Conservation (phyloP, 1,140 invertebrate species). For the Tenebrio molitor region DNA sequence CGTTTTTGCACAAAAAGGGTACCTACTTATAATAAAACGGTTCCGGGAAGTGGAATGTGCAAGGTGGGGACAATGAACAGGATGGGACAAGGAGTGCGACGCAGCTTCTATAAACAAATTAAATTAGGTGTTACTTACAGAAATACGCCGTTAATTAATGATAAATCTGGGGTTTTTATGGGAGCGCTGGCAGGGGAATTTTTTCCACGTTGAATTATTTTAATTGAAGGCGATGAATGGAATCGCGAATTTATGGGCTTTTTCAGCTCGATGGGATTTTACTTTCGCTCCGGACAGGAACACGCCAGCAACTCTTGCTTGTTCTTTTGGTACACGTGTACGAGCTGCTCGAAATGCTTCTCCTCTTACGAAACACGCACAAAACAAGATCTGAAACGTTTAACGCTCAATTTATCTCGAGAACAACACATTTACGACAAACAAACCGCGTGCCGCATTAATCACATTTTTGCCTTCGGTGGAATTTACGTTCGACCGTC, state of each 20-base stretch:
- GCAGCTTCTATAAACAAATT: neutral
- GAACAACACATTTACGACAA: too few species aligned
- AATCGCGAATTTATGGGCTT: conserved; percentile 1
- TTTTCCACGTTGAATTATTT: conserved; percentile 9
- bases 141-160: neutral
- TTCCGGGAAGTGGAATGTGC: conserved; percentile 27
- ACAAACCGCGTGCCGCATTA: too few species aligned
- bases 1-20: neutral
- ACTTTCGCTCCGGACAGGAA: neutral
- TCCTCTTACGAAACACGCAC: too few species aligned
- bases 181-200: neutral
- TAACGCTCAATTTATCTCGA: too few species aligned
- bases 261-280: too few species aligned
- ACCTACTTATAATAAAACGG: too few species aligned
- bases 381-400: too few species aligned
- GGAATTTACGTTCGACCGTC: too few species aligned
- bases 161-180: conserved; percentile 15
- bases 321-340: too few species aligned
- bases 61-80: neutral
- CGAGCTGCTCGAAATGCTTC: too few species aligned
- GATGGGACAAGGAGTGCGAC: conserved; percentile 10
- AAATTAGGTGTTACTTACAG: conserved; percentile 17
- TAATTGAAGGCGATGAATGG: conserved; percentile 10
- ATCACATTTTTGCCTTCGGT: too few species aligned
- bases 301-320: neutral